phyloP scores from a whole-genome alignment of 2,888 invertebrate species.

The Melanostoma mellinum region DNA sequence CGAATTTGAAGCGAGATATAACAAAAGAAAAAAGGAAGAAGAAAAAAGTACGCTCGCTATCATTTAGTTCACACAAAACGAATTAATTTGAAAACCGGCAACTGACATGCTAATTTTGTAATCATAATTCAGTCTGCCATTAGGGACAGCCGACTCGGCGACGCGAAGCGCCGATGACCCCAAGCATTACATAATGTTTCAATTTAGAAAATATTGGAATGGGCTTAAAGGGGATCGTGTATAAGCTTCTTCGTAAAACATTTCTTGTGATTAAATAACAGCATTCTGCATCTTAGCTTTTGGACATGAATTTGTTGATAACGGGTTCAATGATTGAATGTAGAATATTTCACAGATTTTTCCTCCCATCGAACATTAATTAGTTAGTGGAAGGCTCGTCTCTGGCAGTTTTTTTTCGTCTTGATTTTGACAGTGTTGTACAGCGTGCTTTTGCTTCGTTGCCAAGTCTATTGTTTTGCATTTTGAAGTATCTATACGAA shows the following conservation, averaged over 20 bases:
- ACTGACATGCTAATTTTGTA: constrained; percentile 37
- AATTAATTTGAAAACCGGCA: constrained; percentile 39
- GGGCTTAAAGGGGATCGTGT: not conserved
- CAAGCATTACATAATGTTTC: constrained; percentile 1
- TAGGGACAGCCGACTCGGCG: constrained; percentile 16
- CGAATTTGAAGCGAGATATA: constrained; percentile 19
- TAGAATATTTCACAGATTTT: too few species aligned
- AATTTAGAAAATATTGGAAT: not conserved
- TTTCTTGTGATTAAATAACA: not conserved
- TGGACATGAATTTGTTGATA: too few species aligned
- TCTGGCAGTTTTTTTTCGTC: too few species aligned
- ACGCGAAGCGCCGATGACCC: constrained; percentile 20
- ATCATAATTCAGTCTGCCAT: constrained; percentile 43
- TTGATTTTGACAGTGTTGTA: too few species aligned
- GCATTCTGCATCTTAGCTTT: too few species aligned
- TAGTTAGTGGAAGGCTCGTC: too few species aligned
- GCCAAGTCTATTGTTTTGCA: too few species aligned
- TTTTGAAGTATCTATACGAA: not conserved
- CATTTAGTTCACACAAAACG: constrained; percentile 6
- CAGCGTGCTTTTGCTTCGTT: too few species aligned
- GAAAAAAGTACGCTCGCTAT: not conserved
- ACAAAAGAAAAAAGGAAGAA: not conserved
- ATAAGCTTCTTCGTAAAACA: not conserved
- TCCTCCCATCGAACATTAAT: too few species aligned
- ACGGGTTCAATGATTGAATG: too few species aligned